These are phyloP conservation scores for Chelon auratus DNA, from an alignment of 2,797 vertebrate genomes.

Conservation along the genomic window DNA sequence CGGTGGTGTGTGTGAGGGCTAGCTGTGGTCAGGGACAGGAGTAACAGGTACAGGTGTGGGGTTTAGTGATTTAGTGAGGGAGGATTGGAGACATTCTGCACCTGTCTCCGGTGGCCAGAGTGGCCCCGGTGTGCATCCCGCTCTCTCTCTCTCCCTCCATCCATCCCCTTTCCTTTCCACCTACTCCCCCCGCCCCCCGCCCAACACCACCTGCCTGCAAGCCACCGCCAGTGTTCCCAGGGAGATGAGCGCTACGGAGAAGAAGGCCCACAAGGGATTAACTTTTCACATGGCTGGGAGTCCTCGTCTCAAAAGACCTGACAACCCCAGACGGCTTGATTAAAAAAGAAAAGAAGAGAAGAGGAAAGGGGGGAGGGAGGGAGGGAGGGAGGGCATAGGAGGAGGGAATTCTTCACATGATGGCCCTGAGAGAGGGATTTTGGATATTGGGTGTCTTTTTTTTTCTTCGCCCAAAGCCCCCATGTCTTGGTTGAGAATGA, in stretches of 20 bases:
- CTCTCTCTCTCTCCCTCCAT: constrained; percentile 52
- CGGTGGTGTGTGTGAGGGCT: not conserved
- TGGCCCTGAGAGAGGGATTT: constrained; percentile 88
- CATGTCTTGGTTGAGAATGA: constrained; percentile 84
- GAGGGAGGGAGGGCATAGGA: constrained; percentile 67
- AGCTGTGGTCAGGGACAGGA: constrained; percentile 18
- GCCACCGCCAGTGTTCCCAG: constrained; percentile 87
- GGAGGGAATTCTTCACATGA: constrained; percentile 87
- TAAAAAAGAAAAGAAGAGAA: constrained; percentile 88
- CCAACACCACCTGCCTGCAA: constrained; percentile 76
- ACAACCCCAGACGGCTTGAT: constrained; percentile 90
- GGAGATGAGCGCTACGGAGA: constrained; percentile 86
- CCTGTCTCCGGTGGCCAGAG: constrained; percentile 45
- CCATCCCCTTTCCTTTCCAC: constrained; percentile 45
- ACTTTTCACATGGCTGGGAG: constrained; percentile 92
- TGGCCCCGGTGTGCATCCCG: constrained; percentile 67
- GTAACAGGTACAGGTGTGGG: constrained; percentile 50
- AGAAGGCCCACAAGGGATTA: constrained; percentile 88
- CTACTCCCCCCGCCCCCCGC: constrained; percentile 45
- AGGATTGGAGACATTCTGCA: not conserved
- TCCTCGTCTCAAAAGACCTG: constrained; percentile 89
- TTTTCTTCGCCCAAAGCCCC: constrained; percentile 73
- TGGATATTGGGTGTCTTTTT: constrained; percentile 87
- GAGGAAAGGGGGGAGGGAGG: constrained; percentile 65
- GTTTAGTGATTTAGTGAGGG: constrained; percentile 19